Conservation (phyloP, 2,888 invertebrate genomes). For the Ophion slaviceki region DNA sequence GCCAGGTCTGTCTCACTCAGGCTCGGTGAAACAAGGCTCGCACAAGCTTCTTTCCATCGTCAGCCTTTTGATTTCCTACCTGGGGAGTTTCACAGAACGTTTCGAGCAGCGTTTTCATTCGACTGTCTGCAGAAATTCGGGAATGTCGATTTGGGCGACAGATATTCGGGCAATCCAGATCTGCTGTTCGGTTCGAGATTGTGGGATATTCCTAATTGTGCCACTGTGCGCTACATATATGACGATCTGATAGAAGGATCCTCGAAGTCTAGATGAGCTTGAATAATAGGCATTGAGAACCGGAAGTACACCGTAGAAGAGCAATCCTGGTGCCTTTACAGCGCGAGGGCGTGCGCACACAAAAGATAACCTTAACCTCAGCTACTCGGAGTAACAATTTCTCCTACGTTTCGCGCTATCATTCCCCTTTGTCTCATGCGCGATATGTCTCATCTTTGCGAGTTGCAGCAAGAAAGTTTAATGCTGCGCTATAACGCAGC, state of each 20-base stretch:
- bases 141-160: no score
- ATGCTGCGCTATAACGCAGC: constrained; percentile 21
- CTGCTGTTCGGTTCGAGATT: no score
- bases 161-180: no score
- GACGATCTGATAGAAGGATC: background rate
- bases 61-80: no score
- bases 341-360: background rate
- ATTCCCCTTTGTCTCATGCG: constrained; percentile 2
- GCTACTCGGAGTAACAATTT: constrained; percentile 11
- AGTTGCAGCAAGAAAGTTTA: constrained; percentile 55
- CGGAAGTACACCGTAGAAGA: constrained; percentile 2
- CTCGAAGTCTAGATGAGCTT: background rate
- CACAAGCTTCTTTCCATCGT: no score
- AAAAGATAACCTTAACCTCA: constrained; percentile 16
- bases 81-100: no score
- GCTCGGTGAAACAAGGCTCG: no score
- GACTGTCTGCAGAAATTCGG: no score
- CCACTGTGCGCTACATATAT: background rate
- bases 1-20: no score
- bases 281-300: constrained; percentile 26
- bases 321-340: background rate
- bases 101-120: no score
- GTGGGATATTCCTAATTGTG: background rate
- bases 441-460: constrained; percentile 21
- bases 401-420: constrained; percentile 25